Evolutionary conservation across 2,888 invertebrate genomes (phyloP).

Genomic region (Coelopa pilipes): DNA sequence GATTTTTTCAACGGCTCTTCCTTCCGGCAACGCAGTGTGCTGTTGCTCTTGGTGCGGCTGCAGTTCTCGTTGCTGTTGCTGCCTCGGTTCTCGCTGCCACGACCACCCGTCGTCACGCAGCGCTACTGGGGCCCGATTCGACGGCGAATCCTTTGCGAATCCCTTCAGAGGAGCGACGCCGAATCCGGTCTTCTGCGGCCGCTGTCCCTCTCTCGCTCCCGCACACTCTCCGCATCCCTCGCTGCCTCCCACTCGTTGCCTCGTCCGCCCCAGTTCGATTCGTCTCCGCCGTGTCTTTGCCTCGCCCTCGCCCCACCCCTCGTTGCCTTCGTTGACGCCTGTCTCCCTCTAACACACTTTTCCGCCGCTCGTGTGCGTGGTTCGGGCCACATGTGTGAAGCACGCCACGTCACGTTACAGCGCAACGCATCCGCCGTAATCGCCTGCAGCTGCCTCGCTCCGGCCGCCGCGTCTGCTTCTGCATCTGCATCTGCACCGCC

Average conservation of each 20-base stretch:
- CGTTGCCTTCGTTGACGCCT: no score
- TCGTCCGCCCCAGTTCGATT: no score
- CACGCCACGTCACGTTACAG: background rate
- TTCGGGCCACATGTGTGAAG: background rate
- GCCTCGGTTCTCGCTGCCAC: background rate
- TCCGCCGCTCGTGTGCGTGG: background rate
- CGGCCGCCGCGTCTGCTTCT: no score
- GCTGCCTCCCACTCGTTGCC: no score
- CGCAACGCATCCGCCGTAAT: slow-evolving; percentile 18
- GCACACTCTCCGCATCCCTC: no score
- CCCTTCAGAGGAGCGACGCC: background rate
- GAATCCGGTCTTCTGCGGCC: background rate
- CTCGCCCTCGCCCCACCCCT: no score
- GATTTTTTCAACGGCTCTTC: background rate
- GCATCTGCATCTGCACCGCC: no score
- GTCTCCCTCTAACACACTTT: no score
- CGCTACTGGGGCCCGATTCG: background rate
- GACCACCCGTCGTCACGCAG: background rate
- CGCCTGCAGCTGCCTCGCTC: background rate
- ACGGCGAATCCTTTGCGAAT: background rate
- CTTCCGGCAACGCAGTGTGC: background rate
- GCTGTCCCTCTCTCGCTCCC: no score
- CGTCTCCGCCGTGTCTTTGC: no score
- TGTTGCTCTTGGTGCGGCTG: background rate
- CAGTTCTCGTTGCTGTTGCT: background rate